A percentile compares a stretch with the other conserved stretches of the same genome.
phyloP scores from a whole-genome alignment of 1,140 invertebrate species.

The Drosophila dunni region DNA sequence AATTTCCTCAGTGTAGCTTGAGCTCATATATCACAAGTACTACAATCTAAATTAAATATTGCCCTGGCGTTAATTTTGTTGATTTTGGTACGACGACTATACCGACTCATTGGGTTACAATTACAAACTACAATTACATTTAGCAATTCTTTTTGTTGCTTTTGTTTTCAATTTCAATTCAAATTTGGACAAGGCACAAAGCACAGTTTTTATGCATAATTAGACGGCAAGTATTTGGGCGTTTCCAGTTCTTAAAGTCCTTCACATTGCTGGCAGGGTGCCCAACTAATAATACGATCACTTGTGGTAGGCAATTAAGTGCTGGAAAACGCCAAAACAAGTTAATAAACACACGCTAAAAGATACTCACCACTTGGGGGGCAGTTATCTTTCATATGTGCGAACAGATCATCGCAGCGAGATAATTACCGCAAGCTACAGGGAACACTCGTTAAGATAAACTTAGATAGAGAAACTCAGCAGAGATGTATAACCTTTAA shows the following conservation, averaged over 20 bases:
- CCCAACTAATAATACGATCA: neutral
- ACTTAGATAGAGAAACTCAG: too few species aligned
- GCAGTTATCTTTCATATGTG: neutral
- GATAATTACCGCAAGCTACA: slow-evolving; percentile 1
- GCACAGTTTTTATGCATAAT: slow-evolving; percentile 74
- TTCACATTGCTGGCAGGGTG: slow-evolving; percentile 53
- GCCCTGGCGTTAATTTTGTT: slow-evolving; percentile 38
- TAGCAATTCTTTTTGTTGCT: slow-evolving; percentile 7
- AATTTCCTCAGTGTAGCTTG: slow-evolving; percentile 5
- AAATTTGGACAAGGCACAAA: slow-evolving; percentile 51
- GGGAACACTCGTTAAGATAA: neutral
- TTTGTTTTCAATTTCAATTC: slow-evolving; percentile 20
- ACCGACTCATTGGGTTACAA: slow-evolving; percentile 24
- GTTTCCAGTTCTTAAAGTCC: slow-evolving; percentile 31
- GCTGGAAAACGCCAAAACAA: slow-evolving; percentile 2
- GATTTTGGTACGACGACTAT: slow-evolving; percentile 5
- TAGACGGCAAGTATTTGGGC: slow-evolving; percentile 50
- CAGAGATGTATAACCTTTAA: too few species aligned
- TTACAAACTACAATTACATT: slow-evolving; percentile 20
- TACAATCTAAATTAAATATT: slow-evolving; percentile 31
- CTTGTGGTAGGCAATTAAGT: slow-evolving; percentile 13
- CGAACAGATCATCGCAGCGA: neutral
- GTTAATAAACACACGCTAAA: neutral
- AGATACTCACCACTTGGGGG: neutral
- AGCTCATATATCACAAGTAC: neutral